A percentile compares a stretch with the other conserved stretches of the same genome.
These are phyloP conservation scores for Chionomys nivalis DNA, from an alignment of 2,113 vertebrate species.

Conservation along the genomic window DNA sequence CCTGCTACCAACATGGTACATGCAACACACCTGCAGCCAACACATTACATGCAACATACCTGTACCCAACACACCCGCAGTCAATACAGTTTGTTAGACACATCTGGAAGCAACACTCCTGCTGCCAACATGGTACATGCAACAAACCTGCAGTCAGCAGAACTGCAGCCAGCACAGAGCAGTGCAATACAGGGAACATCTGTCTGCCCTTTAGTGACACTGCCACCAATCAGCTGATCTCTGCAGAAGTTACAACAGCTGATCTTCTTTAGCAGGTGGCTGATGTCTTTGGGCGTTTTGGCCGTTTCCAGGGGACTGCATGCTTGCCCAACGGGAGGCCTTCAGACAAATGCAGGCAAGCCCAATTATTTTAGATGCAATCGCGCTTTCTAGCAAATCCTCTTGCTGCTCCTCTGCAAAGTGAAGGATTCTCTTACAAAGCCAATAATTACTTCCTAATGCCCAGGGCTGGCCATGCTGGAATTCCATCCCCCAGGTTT, in stretches of 20 bases:
- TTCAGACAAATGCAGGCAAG: slow-evolving; percentile 28
- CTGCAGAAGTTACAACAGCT: background rate
- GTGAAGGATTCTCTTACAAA: slow-evolving; percentile 65
- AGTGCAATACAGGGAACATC: background rate
- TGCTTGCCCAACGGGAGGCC: background rate
- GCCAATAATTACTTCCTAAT: slow-evolving; percentile 67
- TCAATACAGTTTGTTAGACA: background rate
- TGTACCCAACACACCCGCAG: background rate
- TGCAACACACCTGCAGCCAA: background rate
- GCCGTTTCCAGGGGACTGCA: background rate
- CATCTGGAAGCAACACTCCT: background rate
- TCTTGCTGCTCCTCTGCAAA: slow-evolving; percentile 11
- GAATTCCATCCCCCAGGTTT: slow-evolving; percentile 42
- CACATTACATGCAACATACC: background rate
- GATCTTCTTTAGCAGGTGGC: background rate
- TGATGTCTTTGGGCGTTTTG: background rate
- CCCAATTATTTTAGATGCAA: slow-evolving; percentile 50
- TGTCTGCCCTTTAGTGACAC: background rate
- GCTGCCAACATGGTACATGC: background rate
- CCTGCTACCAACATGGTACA: no score
- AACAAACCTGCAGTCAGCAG: background rate
- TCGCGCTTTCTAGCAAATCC: slow-evolving; percentile 55
- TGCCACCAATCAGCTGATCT: background rate
- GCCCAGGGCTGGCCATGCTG: slow-evolving; percentile 50
- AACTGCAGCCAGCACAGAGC: background rate